Evolutionary conservation across 1,140 invertebrate genomes (phyloP).

Genomic region (Batillaria attramentaria): DNA sequence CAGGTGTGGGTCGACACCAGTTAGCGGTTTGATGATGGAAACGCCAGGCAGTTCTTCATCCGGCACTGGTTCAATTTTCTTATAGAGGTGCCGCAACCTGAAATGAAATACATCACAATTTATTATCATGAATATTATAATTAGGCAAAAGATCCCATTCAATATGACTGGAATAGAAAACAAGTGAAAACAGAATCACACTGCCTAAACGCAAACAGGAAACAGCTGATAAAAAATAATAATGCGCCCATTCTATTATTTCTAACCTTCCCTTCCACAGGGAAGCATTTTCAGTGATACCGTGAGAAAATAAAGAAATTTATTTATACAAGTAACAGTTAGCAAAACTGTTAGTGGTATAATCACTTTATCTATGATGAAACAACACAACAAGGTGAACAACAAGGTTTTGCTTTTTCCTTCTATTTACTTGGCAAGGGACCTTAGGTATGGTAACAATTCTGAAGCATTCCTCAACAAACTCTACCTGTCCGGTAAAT

Average conservation of each 20-base stretch:
- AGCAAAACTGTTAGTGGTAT: too few relatives aligned
- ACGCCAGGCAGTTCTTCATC: slow-evolving; percentile 88
- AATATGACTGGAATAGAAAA: slow-evolving; percentile 14
- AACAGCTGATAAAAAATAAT: slow-evolving; percentile 22
- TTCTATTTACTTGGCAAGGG: too few relatives aligned
- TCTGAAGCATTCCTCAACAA: too few relatives aligned
- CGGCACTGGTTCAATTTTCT: slow-evolving; percentile 71
- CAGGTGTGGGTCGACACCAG: slow-evolving; percentile 95
- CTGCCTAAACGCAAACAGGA: too few relatives aligned
- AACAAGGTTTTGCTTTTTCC: too few relatives aligned
- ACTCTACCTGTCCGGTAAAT: too few relatives aligned
- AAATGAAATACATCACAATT: slow-evolving; percentile 51
- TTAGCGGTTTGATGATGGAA: slow-evolving; percentile 95
- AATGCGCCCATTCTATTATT: background rate
- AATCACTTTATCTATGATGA: too few relatives aligned
- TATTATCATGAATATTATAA: background rate
- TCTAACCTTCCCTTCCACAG: background rate
- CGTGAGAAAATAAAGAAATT: background rate
- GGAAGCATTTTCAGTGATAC: background rate
- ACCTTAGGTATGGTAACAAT: too few relatives aligned
- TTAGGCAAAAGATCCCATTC: background rate
- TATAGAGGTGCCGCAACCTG: slow-evolving; percentile 75
- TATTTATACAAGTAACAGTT: too few relatives aligned
- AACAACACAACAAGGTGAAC: too few relatives aligned
- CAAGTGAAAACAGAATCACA: too few relatives aligned